phyloP scores from a whole-genome alignment of 2,113 vertebrate species.

The Callopanchax toddi region DNA sequence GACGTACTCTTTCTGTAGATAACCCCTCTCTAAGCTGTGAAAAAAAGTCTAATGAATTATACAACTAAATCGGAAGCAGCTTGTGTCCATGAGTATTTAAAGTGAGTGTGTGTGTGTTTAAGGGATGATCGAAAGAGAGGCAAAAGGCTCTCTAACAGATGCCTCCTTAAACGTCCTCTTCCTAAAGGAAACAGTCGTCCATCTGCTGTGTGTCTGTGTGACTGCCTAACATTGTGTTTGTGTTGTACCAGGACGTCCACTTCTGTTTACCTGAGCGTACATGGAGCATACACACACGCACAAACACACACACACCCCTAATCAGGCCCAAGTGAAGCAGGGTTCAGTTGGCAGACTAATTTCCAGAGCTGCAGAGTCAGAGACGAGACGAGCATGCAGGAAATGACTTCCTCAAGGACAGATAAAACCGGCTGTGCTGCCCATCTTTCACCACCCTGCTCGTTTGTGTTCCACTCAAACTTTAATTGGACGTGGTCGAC shows the following conservation, averaged over 20 bases:
- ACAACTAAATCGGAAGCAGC: not conserved
- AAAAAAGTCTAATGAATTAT: too few species aligned
- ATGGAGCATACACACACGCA: conserved; percentile 7
- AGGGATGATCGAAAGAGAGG: conserved; percentile 42
- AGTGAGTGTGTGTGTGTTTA: conserved; percentile 19
- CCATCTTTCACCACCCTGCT: conserved; percentile 44
- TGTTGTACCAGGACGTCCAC: conserved; percentile 10
- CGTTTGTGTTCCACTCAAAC: conserved; percentile 50
- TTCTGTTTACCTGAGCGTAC: conserved; percentile 38
- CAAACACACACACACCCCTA: conserved; percentile 2
- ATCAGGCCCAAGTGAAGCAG: conserved; percentile 40
- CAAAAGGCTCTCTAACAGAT: conserved; percentile 71
- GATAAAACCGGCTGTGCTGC: conserved; percentile 56
- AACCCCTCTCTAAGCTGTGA: not conserved
- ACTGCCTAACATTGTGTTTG: not conserved
- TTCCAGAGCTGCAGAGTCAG: conserved; percentile 38
- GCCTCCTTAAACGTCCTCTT: conserved; percentile 32
- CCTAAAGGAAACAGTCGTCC: conserved; percentile 26
- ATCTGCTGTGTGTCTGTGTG: conserved; percentile 39
- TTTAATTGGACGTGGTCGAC: conserved; percentile 72
- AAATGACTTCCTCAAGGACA: conserved; percentile 76
- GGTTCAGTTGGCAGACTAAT: conserved; percentile 61
- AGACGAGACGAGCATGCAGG: conserved; percentile 60
- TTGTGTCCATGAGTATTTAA: conserved; percentile 2
- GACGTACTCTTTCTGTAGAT: not conserved